These are phyloP conservation scores for Volucella bombylans DNA, from an alignment of 2,888 invertebrate species.

Conservation along the genomic window DNA sequence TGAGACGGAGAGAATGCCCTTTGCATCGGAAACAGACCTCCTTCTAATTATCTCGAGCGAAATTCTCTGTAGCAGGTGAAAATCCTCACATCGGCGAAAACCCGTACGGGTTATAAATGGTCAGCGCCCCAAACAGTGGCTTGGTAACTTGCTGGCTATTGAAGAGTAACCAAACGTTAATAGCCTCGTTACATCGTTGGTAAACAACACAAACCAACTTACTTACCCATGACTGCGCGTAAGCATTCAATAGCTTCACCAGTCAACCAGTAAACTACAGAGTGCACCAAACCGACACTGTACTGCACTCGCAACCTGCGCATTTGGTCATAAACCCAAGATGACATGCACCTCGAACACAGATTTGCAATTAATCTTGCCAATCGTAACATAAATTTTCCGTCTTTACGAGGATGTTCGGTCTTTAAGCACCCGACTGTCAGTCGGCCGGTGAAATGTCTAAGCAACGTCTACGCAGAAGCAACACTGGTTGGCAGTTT, in stretches of 20 bases:
- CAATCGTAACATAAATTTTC: conserved; percentile 72
- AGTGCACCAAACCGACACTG: conserved; percentile 25
- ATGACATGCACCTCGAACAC: conserved; percentile 73
- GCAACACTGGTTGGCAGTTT: conserved; percentile 24
- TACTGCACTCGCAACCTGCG: conserved; percentile 33
- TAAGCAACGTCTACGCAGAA: conserved; percentile 36
- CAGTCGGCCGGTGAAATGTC: conserved; percentile 1
- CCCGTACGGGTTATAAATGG: background rate
- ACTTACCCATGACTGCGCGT: conserved; percentile 27
- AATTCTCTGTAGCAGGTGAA: conserved; percentile 17
- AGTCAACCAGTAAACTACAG: conserved; percentile 26
- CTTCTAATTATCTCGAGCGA: background rate
- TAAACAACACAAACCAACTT: conserved; percentile 4
- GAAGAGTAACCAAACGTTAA: conserved; percentile 33
- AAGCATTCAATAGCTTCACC: conserved; percentile 12
- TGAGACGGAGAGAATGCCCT: background rate
- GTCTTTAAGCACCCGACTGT: conserved; percentile 59
- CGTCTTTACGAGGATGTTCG: conserved; percentile 59
- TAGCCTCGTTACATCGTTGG: conserved; percentile 35
- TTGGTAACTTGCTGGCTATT: background rate
- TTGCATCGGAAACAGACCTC: background rate
- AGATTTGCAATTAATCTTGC: conserved; percentile 74
- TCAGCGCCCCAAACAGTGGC: background rate
- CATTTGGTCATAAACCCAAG: conserved; percentile 56
- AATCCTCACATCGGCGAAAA: too few species aligned